Base-by-base conservation (phyloP, 2,888 invertebrate species). In the Drosophila anomelani region DNA sequence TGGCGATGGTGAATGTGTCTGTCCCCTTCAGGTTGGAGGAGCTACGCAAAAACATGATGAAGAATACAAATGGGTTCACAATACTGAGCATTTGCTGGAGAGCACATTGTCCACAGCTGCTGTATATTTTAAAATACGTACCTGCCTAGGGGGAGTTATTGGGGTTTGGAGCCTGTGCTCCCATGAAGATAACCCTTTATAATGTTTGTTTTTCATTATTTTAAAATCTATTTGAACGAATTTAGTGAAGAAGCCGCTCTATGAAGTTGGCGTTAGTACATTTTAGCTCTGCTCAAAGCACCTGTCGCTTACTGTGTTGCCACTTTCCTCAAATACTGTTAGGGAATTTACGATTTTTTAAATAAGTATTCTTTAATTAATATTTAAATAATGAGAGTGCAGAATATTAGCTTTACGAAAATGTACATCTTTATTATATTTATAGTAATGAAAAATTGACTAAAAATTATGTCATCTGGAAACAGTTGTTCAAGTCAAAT, bases 161-260 rank as follows among this genome's bases (percentile, higher is more conserved):
- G 15, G 3, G 3, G n/a, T n/a, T 5, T 13, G 13, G 3, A 26
- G 4, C 10, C 4, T n/a, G 9, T 4, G 0, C 1, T 13, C 17
- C 13, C 13, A 4, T n/a, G 9, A 8, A 26, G 39, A 20, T 13
- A 17, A 23, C 1, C 1, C 10, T n/a, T 41, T n/a, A 5, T 9
- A n/a, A 23, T 20, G 32, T 23, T n/a, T 23, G 0, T n/a, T 26
- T 57, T 20, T 17, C 32, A 41, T 43, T 41, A 10, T 41, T 29
- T 57, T 57, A 9, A 36, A 29, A 29, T 20, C 2, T 7, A 17
- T 61, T 61, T 57, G 41, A 61, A 61, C 23, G n/a, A 34, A 56
- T 26, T 55, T n/a, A 15, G 38, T 17, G 26, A 13, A 13, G 8
- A 6, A 43, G 41, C 34, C 51, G 51, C 51, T 15, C 1, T 15